Conservation (phyloP, 2,888 invertebrate genomes). For the Plemyria rubiginata region DNA sequence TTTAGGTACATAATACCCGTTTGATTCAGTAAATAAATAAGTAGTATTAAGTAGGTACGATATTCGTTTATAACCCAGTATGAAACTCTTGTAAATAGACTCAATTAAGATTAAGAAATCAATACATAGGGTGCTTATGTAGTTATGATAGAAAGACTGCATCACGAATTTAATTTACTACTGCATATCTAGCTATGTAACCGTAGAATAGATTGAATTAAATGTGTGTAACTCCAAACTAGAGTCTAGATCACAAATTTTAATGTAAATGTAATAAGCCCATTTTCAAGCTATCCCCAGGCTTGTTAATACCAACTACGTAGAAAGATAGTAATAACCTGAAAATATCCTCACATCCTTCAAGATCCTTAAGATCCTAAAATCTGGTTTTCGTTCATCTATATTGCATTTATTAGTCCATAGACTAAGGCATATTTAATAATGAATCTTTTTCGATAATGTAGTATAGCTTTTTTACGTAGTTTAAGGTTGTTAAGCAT, state of each 20-base stretch:
- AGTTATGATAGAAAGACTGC: constrained; percentile 75
- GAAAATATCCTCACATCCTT: background rate
- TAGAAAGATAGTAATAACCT: background rate
- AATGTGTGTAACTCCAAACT: background rate
- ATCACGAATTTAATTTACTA: constrained; percentile 77
- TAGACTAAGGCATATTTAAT: constrained; percentile 18
- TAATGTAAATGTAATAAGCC: too few relatives aligned
- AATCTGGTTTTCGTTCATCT: constrained; percentile 7
- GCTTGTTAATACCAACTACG: too few relatives aligned
- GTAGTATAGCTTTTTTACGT: constrained; percentile 11
- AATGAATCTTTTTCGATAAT: background rate
- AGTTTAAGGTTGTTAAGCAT: background rate
- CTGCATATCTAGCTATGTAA: constrained; percentile 42
- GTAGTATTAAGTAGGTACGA: too few relatives aligned
- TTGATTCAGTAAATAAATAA: too few relatives aligned
- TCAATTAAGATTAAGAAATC: constrained; percentile 43
- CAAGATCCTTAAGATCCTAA: background rate
- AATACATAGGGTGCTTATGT: constrained; percentile 70
- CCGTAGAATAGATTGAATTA: constrained; percentile 23
- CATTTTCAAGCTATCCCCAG: too few relatives aligned
- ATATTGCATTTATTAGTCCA: constrained; percentile 30
- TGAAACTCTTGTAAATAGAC: constrained; percentile 42
- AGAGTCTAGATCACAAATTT: too few relatives aligned
- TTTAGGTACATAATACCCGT: too few relatives aligned
- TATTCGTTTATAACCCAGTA: background rate